These are phyloP conservation scores for Sitta europaea DNA, from an alignment of 2,113 vertebrate species.

Conservation along the genomic window DNA sequence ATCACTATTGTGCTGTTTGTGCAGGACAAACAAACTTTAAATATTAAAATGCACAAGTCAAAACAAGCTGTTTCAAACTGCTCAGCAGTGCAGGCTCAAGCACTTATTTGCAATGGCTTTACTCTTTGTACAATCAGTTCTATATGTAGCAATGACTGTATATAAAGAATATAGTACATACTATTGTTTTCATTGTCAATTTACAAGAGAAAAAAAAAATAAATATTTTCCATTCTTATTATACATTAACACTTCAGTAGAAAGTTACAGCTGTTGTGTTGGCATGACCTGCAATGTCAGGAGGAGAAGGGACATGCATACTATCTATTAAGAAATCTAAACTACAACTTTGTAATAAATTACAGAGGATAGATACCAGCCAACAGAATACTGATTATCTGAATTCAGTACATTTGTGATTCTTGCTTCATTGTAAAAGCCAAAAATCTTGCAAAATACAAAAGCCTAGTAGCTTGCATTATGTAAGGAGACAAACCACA, in stretches of 20 bases:
- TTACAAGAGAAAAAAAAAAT: constrained; percentile 74
- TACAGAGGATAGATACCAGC: constrained; percentile 63
- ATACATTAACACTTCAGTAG: constrained; percentile 70
- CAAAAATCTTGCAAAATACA: constrained; percentile 26
- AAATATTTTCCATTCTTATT: constrained; percentile 69
- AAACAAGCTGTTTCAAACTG: constrained; percentile 27
- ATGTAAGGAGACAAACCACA: constrained; percentile 31
- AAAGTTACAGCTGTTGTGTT: constrained; percentile 67
- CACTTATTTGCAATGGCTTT: constrained; percentile 40
- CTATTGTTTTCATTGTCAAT: constrained; percentile 55
- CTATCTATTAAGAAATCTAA: constrained; percentile 33
- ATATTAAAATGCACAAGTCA: constrained; percentile 24
- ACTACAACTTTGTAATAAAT: constrained; percentile 67
- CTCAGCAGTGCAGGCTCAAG: constrained; percentile 46
- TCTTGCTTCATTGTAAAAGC: background rate
- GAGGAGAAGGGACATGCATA: constrained; percentile 56
- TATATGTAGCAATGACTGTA: constrained; percentile 42
- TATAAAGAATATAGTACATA: constrained; percentile 63
- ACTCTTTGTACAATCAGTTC: constrained; percentile 40
- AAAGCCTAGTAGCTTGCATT: background rate
- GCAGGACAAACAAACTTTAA: background rate
- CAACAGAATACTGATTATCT: constrained; percentile 56
- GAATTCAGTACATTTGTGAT: constrained; percentile 44
- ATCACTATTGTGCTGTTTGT: constrained; percentile 10
- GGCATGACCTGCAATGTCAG: constrained; percentile 46